Evolutionary conservation across 2,888 invertebrate species (phyloP), one percentile per base, ranked within the genome.

Genomic region (Horisme vitalbata): DNA sequence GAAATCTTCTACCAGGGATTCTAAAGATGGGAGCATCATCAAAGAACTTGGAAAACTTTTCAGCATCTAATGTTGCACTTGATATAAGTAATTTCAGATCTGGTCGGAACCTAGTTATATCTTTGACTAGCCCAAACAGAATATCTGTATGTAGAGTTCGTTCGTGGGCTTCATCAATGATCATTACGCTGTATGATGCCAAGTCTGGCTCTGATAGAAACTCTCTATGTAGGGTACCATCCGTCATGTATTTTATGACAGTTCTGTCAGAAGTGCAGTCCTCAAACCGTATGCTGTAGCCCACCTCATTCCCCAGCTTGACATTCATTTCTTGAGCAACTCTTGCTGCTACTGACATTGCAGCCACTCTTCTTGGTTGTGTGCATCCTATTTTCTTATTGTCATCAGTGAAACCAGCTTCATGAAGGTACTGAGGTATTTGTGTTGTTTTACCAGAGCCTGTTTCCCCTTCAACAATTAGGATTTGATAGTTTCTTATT

Each of bases 371-470:
- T 56, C 99, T 91, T 0, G 99, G 99, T 79, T 99, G 98, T 0
- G 99, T 99, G 72, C 99, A 99, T 0, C 99, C 99, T 67, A 99
- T 96, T 81, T 95, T 94, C 87, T 96, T 97, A 23, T 93, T 94
- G 71, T 95, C 94, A 36, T 92, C 86, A 1, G 96, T 95, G 68
- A 95, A 97, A 2, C 97, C 99, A 32, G 98, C 95, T 74, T 99
- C 98, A 76, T 98, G 94, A 6, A 99, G 91, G 84, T 99, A 99
- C 80, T 99, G 99, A 0, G 99, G 99, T 61, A 99, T 97, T 90
- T 99, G 99, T 5, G 99, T 99, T 0, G 99, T 99, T 92, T 99
- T 99, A 2, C 99, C 99, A 7, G 98, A 98, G 0, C 99, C 99
- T 4, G 99, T 99, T 90, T 99, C 99, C 41, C 99, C 99, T 89